These are phyloP conservation scores for Chlorodrepanis virens DNA, from an alignment of 2,113 vertebrate species.

Conservation along the genomic window DNA sequence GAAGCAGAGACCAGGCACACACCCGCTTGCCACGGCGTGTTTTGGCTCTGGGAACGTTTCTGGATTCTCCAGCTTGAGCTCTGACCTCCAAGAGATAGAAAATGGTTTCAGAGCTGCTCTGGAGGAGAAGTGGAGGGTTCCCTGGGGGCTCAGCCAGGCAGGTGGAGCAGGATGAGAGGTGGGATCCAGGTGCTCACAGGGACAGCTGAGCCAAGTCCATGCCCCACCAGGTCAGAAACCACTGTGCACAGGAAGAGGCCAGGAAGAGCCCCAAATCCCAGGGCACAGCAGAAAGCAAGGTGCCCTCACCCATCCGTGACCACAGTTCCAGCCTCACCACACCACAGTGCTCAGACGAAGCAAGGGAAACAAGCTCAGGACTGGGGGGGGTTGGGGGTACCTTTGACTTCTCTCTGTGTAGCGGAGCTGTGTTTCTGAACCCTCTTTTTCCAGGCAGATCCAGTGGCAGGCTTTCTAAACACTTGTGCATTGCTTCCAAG, in stretches of 20 bases:
- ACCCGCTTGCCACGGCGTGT: rapidly evolving
- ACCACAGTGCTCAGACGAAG: neutral
- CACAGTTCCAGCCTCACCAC: neutral
- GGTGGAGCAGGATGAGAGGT: neutral
- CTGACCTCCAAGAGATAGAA: neutral
- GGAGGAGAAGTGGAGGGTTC: neutral
- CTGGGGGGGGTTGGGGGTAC: rapidly evolving
- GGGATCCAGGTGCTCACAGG: neutral
- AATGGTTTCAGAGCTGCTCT: neutral
- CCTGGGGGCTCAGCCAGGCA: neutral
- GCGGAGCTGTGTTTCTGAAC: neutral
- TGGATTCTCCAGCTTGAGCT: neutral
- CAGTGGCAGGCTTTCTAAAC: neutral
- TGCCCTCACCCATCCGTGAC: neutral
- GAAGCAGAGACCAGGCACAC: constrained; percentile 15
- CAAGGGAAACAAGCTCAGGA: neutral
- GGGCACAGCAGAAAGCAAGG: neutral
- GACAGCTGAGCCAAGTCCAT: rapidly evolving
- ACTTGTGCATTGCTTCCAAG: neutral
- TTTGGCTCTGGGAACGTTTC: neutral
- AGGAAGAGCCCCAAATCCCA: neutral
- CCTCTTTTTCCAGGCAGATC: neutral
- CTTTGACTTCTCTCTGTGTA: neutral
- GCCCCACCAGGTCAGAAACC: neutral
- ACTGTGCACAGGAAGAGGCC: rapidly evolving